phyloP scores from a whole-genome alignment of 2,113 vertebrate species.

The Hyperoodon ampullatus region DNA sequence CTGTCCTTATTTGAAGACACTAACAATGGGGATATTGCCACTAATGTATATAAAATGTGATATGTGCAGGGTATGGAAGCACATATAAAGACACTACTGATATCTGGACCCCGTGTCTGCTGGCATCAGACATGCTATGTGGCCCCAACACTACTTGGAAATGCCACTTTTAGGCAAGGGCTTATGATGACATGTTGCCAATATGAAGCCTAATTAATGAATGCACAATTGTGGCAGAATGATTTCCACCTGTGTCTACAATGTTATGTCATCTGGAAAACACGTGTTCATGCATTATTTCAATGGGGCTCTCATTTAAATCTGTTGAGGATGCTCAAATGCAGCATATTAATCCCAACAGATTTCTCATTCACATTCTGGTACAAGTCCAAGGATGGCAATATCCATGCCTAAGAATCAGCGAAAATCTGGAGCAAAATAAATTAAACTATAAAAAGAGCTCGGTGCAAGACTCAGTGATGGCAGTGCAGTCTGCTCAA shows the following conservation, averaged over 20 bases:
- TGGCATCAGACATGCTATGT: background rate
- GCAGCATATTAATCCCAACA: background rate
- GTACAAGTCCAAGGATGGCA: background rate
- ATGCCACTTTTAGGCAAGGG: background rate
- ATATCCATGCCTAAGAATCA: background rate
- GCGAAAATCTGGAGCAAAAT: background rate
- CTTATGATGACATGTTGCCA: background rate
- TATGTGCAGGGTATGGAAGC: background rate
- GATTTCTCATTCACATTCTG: constrained; percentile 33
- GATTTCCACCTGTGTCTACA: background rate
- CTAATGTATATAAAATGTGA: background rate
- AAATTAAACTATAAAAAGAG: background rate
- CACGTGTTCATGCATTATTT: background rate
- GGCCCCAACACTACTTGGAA: background rate
- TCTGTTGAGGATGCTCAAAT: background rate
- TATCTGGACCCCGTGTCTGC: background rate
- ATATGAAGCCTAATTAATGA: background rate
- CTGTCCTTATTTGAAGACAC: background rate
- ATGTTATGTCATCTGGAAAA: background rate
- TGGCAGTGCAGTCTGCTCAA: background rate
- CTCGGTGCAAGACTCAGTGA: background rate
- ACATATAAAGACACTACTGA: background rate
- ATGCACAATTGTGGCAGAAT: background rate
- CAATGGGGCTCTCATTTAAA: background rate
- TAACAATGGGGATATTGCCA: background rate